Evolutionary conservation across 2,797 vertebrate species (phyloP).

Genomic region (Halcyon chelicuti): DNA sequence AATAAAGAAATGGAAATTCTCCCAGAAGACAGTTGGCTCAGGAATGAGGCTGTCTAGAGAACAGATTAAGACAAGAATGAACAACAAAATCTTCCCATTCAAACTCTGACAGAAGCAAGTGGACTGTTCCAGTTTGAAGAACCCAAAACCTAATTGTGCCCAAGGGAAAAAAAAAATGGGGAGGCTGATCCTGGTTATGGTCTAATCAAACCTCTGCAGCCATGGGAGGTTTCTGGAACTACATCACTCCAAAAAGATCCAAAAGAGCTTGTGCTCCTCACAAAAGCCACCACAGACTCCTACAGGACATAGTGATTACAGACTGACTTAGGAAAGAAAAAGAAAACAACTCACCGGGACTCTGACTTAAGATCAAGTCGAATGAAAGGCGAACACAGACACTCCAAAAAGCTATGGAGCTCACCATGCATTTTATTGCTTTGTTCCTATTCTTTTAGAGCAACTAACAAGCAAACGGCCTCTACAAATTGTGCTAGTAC

Average conservation of each 20-base stretch:
- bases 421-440: background rate
- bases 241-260: background rate
- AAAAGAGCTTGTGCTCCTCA: background rate
- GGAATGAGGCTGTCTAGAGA: conserved; percentile 8
- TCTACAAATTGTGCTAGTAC: background rate
- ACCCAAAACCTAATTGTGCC: background rate
- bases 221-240: background rate
- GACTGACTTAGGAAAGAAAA: background rate
- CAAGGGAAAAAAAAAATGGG: background rate
- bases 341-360: background rate
- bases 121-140: background rate
- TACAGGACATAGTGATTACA: background rate
- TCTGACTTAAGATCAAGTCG: background rate
- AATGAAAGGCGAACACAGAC: background rate
- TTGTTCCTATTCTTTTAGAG: background rate
- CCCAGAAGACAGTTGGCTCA: background rate
- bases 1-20: background rate
- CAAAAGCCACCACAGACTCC: background rate
- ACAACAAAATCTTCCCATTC: background rate
- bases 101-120: background rate
- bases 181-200: background rate
- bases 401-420: background rate
- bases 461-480: background rate
- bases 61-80: background rate
- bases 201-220: conserved; percentile 4